A percentile compares a stretch with the other conserved stretches of the same genome.
phyloP scores from a whole-genome alignment of 1,140 invertebrate genomes.

The Platyscapa corneri region DNA sequence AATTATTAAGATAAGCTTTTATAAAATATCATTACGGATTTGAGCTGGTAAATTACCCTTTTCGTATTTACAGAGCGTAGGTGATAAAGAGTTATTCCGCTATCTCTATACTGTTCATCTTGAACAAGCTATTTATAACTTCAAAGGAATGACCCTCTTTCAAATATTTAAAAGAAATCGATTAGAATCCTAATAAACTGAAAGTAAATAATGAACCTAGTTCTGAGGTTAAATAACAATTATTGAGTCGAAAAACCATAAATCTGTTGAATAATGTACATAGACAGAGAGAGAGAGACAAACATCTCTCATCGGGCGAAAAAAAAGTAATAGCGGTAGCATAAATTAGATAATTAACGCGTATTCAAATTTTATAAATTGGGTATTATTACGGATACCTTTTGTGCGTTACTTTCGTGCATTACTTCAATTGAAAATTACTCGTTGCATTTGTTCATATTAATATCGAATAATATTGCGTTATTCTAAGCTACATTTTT shows the following conservation, averaged over 20 bases:
- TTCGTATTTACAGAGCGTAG: neutral
- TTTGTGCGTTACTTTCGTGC: neutral
- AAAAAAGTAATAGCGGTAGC: neutral
- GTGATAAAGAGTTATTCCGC: neutral
- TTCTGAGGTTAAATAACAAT: neutral
- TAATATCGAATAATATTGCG: neutral
- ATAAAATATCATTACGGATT: neutral
- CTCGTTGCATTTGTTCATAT: neutral
- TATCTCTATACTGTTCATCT: neutral
- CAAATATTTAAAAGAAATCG: neutral
- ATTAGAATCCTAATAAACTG: neutral
- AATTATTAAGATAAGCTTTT: neutral
- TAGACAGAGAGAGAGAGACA: neutral
- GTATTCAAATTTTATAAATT: neutral
- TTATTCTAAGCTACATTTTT: neutral
- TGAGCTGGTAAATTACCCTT: neutral
- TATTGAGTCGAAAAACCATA: neutral
- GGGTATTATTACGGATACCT: neutral
- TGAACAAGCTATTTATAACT: neutral
- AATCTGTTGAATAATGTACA: neutral
- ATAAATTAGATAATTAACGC: neutral
- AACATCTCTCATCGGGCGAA: neutral
- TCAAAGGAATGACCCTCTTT: neutral
- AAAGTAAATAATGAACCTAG: neutral
- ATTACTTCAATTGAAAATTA: neutral